phyloP scores from a whole-genome alignment of 2,113 vertebrate genomes.

The Calonectris borealis region DNA sequence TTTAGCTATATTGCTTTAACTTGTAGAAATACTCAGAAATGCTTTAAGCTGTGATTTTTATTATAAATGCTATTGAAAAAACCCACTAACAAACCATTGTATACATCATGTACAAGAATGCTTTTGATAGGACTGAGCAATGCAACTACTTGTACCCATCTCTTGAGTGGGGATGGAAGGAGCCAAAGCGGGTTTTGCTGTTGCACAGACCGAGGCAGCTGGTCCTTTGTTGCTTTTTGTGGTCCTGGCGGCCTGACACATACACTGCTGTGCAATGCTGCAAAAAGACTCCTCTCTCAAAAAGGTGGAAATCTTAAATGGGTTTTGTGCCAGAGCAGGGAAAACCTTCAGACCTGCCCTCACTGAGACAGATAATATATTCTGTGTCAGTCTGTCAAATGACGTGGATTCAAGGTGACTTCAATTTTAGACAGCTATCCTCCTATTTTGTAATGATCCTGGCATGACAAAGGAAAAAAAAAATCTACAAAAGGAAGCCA shows the following conservation, averaged over 20 bases:
- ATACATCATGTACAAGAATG: background rate
- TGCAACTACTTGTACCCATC: background rate
- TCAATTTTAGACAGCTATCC: background rate
- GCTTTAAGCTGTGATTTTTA: background rate
- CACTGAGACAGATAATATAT: background rate
- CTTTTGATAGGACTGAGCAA: background rate
- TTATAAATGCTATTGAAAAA: background rate
- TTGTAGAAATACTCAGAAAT: background rate
- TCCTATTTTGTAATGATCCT: background rate
- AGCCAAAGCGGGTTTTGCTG: background rate
- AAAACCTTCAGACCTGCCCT: background rate
- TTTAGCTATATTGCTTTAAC: background rate
- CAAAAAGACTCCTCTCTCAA: background rate
- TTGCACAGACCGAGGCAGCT: background rate
- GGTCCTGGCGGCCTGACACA: background rate
- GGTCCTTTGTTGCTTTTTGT: background rate
- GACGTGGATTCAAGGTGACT: background rate
- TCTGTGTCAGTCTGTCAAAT: background rate
- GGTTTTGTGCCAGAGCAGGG: background rate
- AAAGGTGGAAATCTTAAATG: background rate
- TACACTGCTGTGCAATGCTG: background rate
- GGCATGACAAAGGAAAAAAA: background rate
- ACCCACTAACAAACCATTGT: background rate
- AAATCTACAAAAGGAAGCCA: background rate
- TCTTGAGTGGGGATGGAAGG: background rate